Base-by-base conservation (phyloP, 2,113 vertebrate species). In the Herpetotheres cachinnans region DNA sequence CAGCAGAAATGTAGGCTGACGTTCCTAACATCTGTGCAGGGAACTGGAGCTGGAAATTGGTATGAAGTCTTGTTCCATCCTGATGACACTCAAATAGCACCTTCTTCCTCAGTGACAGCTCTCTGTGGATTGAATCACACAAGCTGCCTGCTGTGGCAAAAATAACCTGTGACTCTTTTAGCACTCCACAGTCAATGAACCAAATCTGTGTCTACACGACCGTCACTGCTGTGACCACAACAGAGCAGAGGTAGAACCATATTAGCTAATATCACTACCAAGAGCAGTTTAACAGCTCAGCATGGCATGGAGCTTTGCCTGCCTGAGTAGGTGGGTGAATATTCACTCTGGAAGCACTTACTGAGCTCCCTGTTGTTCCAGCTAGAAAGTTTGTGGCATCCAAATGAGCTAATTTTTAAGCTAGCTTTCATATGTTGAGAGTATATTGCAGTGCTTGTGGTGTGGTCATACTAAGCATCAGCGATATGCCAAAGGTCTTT, bases 81-180 rank as follows among this genome's bases (percentile, higher is more conserved):
- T 77, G 81, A 93, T 66, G 81, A 77, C 62, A 90, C 94, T 95
- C 93, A 95, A 94, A 93, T 73, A 93, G 70, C 62, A 73, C 50
- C 81, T 93, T 82, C 54, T 91, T 93, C 36, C 77, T 91, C 77
- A 34, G 22, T 69, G 70, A 76, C 83, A 95, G 52, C 18, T 85
- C 62, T 77, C 73, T 82, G n/a, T 70, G 78, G 62, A 89, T 50
- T 72, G 66, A 93, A 91, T 87, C 61, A 82, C 54, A 82, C 63
- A 72, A 82, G 66, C 49, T 72, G 71, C 55, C 67, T 95, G 55
- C 72, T 89, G 56, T 70, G 58, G 78, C 73, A 96, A 90, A 96
- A 97, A 91, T 77, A 95, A 69, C 83, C 74, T 76, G n/a, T 66
- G 81, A 79, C 86, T 91, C 62, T 87, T 72, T 82, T 65, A 94